Evolutionary conservation across 2,113 vertebrate species (phyloP).

Genomic region (Parus major): DNA sequence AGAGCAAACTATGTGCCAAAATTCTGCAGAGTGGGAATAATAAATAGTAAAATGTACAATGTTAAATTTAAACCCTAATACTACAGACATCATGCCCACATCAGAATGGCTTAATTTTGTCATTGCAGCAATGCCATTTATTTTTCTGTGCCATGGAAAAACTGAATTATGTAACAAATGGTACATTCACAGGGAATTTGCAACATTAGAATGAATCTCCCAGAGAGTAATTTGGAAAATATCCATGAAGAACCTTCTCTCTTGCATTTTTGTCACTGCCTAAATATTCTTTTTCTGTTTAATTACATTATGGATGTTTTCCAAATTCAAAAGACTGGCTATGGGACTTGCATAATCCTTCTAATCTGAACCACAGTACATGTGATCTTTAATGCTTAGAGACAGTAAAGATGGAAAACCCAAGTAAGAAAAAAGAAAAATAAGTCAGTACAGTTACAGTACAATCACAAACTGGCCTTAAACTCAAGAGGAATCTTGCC

Average conservation of each 20-base stretch:
- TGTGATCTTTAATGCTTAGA: background rate
- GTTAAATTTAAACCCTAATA: background rate
- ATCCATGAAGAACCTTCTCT: background rate
- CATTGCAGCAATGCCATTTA: background rate
- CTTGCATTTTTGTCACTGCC: background rate
- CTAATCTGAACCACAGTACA: fast-evolving
- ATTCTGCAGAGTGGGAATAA: background rate
- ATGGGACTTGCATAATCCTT: background rate
- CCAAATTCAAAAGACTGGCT: background rate
- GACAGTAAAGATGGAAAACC: background rate
- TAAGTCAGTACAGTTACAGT: fast-evolving
- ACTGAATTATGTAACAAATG: background rate
- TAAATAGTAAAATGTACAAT: background rate
- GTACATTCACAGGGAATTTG: background rate
- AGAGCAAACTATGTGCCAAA: background rate
- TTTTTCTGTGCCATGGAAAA: background rate
- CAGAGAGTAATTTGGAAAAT: background rate
- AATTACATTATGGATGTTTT: background rate
- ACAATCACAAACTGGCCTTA: background rate
- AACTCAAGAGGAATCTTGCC: background rate
- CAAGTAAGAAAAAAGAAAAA: background rate
- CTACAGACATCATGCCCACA: background rate
- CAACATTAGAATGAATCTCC: background rate
- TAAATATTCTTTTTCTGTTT: background rate
- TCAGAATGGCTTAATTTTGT: background rate